Conservation (phyloP, 64 coral and sea anemone genomes). For the Stylophora pistillata region DNA sequence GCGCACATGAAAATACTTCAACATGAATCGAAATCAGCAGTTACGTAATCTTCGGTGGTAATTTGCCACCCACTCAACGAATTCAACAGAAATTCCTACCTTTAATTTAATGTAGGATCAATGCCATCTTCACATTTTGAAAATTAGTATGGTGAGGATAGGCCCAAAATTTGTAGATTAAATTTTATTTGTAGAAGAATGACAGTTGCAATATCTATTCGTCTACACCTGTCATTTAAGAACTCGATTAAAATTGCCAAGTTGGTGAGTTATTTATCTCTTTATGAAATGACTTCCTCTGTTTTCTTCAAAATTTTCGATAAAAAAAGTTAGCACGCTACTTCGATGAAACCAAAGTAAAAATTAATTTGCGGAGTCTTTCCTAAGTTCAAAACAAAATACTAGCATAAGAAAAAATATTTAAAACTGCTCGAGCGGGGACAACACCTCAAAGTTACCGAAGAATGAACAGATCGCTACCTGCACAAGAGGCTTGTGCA, state of each 20-base stretch:
- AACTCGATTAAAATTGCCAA: not conserved
- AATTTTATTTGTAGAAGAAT: not conserved
- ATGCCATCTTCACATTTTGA: not conserved
- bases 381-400: no score
- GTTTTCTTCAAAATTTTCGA: not conserved
- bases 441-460: no score
- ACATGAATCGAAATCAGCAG: not conserved
- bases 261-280: constrained; percentile 1
- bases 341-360: not conserved
- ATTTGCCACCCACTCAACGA: not conserved
- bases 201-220: not conserved
- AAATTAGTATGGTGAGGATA: not conserved
- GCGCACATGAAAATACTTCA: not conserved
- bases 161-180: not conserved
- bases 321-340: not conserved
- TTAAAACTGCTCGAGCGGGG: no score
- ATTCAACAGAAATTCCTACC: not conserved
- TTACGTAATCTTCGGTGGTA: not conserved
- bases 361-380: not conserved
- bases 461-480: no score
- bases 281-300: not conserved
- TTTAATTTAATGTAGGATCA: not conserved
- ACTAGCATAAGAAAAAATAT: no score
- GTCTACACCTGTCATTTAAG: not conserved
- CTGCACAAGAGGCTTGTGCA: no score